Percentiles rank a stretch among this genome's conserved stretches.
These are phyloP conservation scores for Petromus typicus DNA, from an alignment of 2,113 vertebrate genomes.

Conservation along the genomic window DNA sequence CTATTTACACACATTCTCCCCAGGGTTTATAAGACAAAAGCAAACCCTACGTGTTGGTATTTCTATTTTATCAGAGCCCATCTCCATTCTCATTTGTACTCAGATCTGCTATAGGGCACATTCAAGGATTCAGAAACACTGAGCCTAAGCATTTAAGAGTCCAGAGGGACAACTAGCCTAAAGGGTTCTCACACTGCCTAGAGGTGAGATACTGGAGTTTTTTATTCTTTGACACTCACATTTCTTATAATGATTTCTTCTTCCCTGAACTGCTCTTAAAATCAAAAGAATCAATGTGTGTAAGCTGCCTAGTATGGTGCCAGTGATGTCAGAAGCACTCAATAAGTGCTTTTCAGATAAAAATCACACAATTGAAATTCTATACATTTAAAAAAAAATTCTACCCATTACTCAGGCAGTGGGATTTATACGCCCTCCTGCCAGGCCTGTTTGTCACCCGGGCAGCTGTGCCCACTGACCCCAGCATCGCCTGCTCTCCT, in stretches of 20 bases:
- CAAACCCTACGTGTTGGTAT: background rate
- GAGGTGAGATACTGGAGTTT: background rate
- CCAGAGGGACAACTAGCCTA: background rate
- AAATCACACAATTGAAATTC: background rate
- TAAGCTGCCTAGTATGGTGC: background rate
- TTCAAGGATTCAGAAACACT: background rate
- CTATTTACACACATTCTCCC: no score
- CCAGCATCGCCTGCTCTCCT: background rate
- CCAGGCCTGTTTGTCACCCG: background rate
- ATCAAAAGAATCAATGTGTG: background rate
- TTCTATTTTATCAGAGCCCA: background rate
- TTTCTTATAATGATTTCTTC: background rate
- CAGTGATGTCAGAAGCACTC: background rate
- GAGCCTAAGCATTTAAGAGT: background rate
- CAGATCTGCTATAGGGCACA: background rate
- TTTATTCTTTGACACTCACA: background rate
- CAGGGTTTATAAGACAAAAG: background rate
- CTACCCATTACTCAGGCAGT: no score
- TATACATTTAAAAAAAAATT: background rate
- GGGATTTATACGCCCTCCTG: background rate
- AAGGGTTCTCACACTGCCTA: background rate
- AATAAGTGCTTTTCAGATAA: background rate
- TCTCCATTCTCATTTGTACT: background rate
- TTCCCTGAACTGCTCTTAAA: background rate
- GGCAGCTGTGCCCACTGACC: no score